These are phyloP conservation scores for Cariama cristata DNA, from an alignment of 2,113 vertebrate species.

Conservation along the genomic window DNA sequence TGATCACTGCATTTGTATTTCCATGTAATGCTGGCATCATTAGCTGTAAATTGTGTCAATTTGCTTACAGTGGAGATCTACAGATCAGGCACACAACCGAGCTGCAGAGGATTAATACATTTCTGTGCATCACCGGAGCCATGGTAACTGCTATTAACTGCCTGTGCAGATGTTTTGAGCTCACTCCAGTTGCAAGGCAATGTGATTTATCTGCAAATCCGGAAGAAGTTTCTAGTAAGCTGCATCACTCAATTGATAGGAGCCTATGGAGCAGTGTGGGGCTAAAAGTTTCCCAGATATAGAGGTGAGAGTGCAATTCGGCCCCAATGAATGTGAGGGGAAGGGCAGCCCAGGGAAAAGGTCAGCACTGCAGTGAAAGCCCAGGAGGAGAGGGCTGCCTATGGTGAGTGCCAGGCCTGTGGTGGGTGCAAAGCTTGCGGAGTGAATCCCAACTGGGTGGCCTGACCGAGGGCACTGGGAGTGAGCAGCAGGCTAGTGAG, in stretches of 20 bases:
- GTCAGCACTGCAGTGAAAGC: not conserved
- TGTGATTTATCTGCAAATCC: not conserved
- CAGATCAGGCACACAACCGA: not conserved
- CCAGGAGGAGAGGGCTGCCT: not conserved
- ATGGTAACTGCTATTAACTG: conserved; percentile 33
- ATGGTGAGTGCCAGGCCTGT: rapidly evolving
- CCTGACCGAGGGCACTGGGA: rapidly evolving
- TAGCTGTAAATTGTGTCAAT: conserved; percentile 21
- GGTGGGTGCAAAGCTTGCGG: not conserved
- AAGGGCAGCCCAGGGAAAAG: not conserved
- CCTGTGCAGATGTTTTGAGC: not conserved
- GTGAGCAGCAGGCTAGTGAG: rapidly evolving
- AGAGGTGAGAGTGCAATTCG: rapidly evolving
- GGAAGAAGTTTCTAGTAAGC: not conserved
- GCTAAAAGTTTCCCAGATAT: not conserved
- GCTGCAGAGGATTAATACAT: not conserved
- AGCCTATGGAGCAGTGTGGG: not conserved
- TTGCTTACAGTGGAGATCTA: conserved; percentile 2
- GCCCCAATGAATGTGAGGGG: no score
- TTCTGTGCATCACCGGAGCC: not conserved
- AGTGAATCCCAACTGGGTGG: rapidly evolving
- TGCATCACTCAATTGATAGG: not conserved
- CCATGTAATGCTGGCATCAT: not conserved
- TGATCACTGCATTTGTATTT: conserved; percentile 25
- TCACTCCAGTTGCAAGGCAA: not conserved